phyloP scores from a whole-genome alignment of 2,888 invertebrate species.

The Neoaliturus tenellus region DNA sequence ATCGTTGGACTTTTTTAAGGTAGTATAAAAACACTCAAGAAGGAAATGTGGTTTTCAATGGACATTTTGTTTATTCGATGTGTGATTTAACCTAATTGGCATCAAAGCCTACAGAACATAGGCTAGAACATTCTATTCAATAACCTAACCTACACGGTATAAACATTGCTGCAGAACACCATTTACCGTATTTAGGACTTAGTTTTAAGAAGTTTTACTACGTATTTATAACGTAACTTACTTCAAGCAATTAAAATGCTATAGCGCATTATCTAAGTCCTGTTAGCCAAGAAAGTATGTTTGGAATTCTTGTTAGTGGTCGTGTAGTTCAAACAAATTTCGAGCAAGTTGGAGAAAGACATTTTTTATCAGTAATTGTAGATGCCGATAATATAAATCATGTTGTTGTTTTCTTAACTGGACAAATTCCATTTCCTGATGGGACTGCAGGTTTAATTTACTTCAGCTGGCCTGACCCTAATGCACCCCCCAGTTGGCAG shows the following conservation, averaged over 20 bases:
- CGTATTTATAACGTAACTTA: too few species aligned
- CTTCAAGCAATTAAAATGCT: background rate
- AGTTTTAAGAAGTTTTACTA: too few species aligned
- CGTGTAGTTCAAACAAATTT: constrained; percentile 92
- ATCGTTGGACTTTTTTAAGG: too few species aligned
- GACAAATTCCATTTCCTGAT: constrained; percentile 87
- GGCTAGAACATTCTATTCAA: too few species aligned
- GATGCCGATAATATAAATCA: constrained; percentile 97
- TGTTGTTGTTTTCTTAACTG: constrained; percentile 96
- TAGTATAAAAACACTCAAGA: too few species aligned
- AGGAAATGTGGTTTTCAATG: too few species aligned
- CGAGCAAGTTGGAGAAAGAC: constrained; percentile 87
- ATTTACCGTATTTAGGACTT: too few species aligned
- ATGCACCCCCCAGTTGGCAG: constrained; percentile 94
- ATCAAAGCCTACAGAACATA: too few species aligned
- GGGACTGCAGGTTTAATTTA: constrained; percentile 89
- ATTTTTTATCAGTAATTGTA: constrained; percentile 90
- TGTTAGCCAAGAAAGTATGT: background rate
- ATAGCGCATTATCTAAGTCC: background rate
- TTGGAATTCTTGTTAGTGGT: constrained; percentile 41
- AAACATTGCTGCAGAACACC: too few species aligned
- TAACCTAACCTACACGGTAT: too few species aligned
- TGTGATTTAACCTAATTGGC: too few species aligned
- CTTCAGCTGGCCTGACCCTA: constrained; percentile 95
- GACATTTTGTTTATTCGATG: too few species aligned